Base-by-base conservation (phyloP, 2,888 invertebrate species). In the Neuroscelio doddi region DNA sequence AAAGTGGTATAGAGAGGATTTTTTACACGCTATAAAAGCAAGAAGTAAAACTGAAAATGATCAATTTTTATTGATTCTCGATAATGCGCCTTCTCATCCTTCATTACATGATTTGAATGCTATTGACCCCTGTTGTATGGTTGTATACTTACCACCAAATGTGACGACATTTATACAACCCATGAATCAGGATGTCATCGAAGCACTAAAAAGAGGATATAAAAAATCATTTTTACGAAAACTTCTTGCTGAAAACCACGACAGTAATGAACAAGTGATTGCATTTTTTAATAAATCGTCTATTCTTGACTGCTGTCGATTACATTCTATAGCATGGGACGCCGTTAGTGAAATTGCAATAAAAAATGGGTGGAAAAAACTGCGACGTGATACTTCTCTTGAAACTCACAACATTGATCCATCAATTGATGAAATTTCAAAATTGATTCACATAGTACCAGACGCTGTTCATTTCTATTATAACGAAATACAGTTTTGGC, bases 1-100 rank as follows among this genome's bases (percentile, higher is more conserved):
- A 1, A 10, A 53, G 1, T 61, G 53, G 61, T 53, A 47, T 14
- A 17, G 16, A 16, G n/a, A n/a, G n/a, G 9, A 47, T 9, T 61
- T 61, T 42, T 12, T 61, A 9, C 16, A 26, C 12, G 27, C 10
- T 10, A 12, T 32, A 24, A 46, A 36, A 38, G 8, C 16, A 32
- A 3, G 36, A 21, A 15, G 38, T 14, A 7, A 26, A 30, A n/a
- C 26, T 10, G 4, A 12, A 30, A 9, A 38, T 14, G 36, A 49
- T 17, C 34, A 49, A 14, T 24, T 32, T 36, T 8, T 49, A 9
- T 16, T 49, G 15, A 3, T 49, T 3, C 16, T 49, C 3, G 47
- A 49, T 15, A 36, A 49, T 24, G 34, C 47, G 9, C 4, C 41
- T 1, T 17, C 16, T 17, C 41, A 41, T 41, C 41, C 41, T 9